Evolutionary conservation across 37 sponge, comb jelly and placozoan genomes (phyloP), one percentile per base, ranked within the genome.

Genomic region (Oscarella lobularis): DNA sequence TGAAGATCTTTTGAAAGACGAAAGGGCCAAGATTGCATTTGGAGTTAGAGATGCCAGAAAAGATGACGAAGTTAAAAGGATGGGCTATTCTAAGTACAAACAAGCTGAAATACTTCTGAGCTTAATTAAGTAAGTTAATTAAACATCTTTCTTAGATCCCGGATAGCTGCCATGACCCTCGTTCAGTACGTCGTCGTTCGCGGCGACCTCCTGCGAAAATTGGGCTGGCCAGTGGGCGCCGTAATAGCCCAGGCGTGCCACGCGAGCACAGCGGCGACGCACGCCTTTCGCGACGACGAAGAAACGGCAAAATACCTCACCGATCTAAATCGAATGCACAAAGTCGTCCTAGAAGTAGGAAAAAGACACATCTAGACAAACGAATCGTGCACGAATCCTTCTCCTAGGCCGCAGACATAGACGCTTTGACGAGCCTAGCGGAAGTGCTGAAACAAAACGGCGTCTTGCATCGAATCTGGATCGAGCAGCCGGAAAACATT

Each of bases 211-310:
- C 66, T 80, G 33, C 76, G 54, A 39, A 66, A 31, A 2, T 39
- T 81, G 36, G 79, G 83, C 38, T 98, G 99, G 99, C 89, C 92
- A 5, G 31, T 91, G 33, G 99, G 99, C 34, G 99, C 99, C 9
- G 32, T 93, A 2, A 79, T 98, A 38, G 99, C 99, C 34, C 99
- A 98, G 80, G 99, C 89, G 33, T 98, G 99, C 69, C 99, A 98
- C 75, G 95, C 95, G 31, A 85, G 87, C 20, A 83, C 95, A 14
- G 99, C 95, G 2, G 95, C 82, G 38, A 67, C 91, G 6, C 83
- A 89, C 66, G 65, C 68, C 37, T 85, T 77, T 75, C 70, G 84
- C 41, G 87, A 90, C n/a, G 87, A 94, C 69, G 75, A 79, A 1
- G 38, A 74, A 38, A 81, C 81, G 1, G 54, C 66, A 55, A 60